These are phyloP conservation scores for Erpobdella octoculata DNA, from an alignment of 2,888 invertebrate species.

Conservation along the genomic window DNA sequence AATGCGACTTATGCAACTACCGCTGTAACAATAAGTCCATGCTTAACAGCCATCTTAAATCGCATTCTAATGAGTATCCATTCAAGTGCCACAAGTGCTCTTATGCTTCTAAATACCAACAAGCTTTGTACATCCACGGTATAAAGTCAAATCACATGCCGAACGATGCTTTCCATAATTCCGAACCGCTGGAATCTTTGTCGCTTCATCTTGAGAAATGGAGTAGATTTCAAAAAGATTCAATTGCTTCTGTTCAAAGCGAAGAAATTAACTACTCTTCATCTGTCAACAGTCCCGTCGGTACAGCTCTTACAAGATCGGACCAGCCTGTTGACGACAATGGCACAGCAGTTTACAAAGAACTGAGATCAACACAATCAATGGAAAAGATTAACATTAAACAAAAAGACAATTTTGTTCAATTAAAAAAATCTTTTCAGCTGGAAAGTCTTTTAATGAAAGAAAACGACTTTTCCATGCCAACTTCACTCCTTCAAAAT, in stretches of 20 bases:
- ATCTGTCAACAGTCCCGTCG: too few relatives aligned
- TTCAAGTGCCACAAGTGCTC: conserved; percentile 28
- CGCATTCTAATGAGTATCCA: conserved; percentile 28
- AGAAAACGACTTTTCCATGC: too few relatives aligned
- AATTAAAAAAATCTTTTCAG: too few relatives aligned
- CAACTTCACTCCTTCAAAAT: too few relatives aligned
- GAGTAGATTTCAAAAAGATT: not conserved
- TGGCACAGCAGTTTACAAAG: too few relatives aligned
- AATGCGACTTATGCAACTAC: conserved; percentile 26
- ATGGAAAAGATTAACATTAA: too few relatives aligned
- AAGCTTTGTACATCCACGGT: conserved; percentile 28
- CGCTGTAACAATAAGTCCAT: conserved; percentile 31
- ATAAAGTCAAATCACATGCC: conserved; percentile 17
- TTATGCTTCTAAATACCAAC: conserved; percentile 28
- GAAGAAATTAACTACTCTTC: not conserved
- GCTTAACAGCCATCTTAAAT: conserved; percentile 31
- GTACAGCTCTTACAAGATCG: too few relatives aligned
- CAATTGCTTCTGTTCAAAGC: not conserved
- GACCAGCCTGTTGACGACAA: too few relatives aligned
- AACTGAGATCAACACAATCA: too few relatives aligned
- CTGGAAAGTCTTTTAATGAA: too few relatives aligned
- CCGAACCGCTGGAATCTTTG: not conserved
- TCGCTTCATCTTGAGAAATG: not conserved
- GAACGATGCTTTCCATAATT: not conserved
- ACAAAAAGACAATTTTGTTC: too few relatives aligned